These are phyloP conservation scores for Vicugna pacos DNA, from an alignment of 2,113 vertebrate genomes.

Conservation along the genomic window DNA sequence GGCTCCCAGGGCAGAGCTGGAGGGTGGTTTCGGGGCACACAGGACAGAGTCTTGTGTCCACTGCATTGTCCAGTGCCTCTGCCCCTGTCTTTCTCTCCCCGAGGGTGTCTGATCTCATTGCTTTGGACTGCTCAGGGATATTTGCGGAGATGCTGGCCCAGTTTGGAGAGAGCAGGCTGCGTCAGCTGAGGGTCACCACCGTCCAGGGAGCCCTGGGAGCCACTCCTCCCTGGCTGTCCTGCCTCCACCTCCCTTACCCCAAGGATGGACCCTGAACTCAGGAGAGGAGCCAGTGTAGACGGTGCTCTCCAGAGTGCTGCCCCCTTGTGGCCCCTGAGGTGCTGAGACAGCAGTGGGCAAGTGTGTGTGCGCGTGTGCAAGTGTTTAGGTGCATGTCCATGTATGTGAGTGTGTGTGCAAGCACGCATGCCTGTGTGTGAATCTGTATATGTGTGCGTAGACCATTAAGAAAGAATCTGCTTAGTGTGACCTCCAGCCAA, in stretches of 20 bases:
- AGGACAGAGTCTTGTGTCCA: conserved; percentile 76
- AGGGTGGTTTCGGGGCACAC: conserved; percentile 49
- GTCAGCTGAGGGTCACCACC: neutral
- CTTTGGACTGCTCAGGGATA: neutral
- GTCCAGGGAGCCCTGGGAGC: neutral
- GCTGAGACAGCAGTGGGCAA: neutral
- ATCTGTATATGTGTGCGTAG: neutral
- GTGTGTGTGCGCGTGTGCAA: neutral
- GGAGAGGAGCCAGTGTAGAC: neutral
- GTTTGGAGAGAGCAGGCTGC: neutral
- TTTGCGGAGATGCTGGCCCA: neutral
- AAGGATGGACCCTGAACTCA: neutral
- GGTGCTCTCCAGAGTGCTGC: neutral
- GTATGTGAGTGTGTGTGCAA: neutral
- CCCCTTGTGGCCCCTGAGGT: neutral
- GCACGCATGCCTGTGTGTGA: too few species aligned
- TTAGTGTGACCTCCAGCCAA: neutral
- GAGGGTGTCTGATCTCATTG: neutral
- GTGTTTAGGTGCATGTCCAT: too few species aligned
- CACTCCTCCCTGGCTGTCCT: neutral
- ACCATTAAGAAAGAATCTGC: neutral
- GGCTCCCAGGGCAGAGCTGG: neutral
- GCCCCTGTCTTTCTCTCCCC: neutral
- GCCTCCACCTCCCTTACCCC: neutral
- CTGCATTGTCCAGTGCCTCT: conserved; percentile 74